Base-by-base conservation (phyloP, 2,113 vertebrate genomes). In the Stigmatopora nigra region DNA sequence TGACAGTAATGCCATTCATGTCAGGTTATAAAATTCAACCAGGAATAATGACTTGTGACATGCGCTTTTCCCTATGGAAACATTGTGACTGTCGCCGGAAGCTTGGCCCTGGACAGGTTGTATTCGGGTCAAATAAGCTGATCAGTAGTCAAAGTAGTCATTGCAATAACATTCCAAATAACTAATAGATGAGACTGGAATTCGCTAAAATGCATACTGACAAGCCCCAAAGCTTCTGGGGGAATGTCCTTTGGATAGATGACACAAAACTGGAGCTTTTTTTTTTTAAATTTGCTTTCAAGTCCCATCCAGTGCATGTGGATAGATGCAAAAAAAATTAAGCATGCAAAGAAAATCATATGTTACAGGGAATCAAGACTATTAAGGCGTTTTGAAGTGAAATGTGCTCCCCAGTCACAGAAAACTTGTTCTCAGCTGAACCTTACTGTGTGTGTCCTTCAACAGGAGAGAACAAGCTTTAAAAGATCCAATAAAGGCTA, bases 101-200 rank as follows among this genome's bases (percentile, higher is more conserved):
- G 79, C 68, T 82, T 67, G 38, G n/a, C 38, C 71, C 31, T 85
- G 81, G 67, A 64, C 72, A 73, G 81, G 70, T 78, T 84, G 74
- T 82, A 64, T 65, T 75, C 53, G 74, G 68, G 60, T 63, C 58
- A 69, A 70, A 72, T 79, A 65, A 75, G 73, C 61, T 61, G 69
- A 84, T 68, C 55, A 55, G 71, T 22, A 41, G 9, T 11, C 51
- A 12, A 20, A 52, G 4, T 22, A 19, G 51, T 52, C 19, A 53
- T 19, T 25, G 19, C 4, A 53, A 25, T 53, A 53, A 53, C 20
- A 5, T 53, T 11, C 20, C 10, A 53, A 53, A 9, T 49, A 51
- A 51, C 48, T 19, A 51, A 51, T n/a, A 8, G 48, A 49, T 17
- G 19, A 22, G 19, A 53, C 10, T 53, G 20, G 51, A 53, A 53